Evolutionary conservation across 2,888 invertebrate genomes (phyloP), one percentile per base, ranked within the genome.

Genomic region (Trissoscelio sp.): DNA sequence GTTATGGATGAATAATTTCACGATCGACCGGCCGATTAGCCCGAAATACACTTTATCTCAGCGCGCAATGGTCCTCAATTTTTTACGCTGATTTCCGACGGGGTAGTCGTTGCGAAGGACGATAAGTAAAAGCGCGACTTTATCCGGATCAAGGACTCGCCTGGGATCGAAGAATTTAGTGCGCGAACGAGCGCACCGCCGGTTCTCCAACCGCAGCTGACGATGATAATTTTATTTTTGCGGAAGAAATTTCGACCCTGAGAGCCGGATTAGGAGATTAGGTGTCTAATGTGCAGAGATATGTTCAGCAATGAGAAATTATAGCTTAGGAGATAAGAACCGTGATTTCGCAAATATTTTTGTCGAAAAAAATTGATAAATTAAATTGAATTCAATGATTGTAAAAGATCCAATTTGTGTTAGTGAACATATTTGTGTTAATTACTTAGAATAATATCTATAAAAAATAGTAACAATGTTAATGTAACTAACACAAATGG

Each of bases 121-220:
- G 73, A 69, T 79, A 79, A 73, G 79, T 79, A 79, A 79, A 79
- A 74, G 79, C 73, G 58, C 67, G 55, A 53, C 55, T 55, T 74
- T 73, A 74, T 79, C 42, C 67, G 69, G 79, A 79, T 79, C 79
- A 79, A 79, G 79, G 73, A 69, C 79, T 79, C 46, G 60, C 34
- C 7, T 6, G 12, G 60, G 20, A 79, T 79, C 73, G 66, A 60
- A 60, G 57, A 72, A 53, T 79, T 79, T 31, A 53, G 53, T 5
- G 37, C 55, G 16, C 57, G 28, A 60, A 66, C 28, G n/a, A 57
- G 14, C 48, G 37, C 34, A 20, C 58, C n/a, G n/a, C 3, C 24
- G 42, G 14, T 42, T 31, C 14, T 60, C 20, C n/a, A n/a, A 22
- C 12, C 34, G 12, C 9, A 31, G 31, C 2, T n/a, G n/a, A n/a